Percentiles rank a stretch among this genome's conserved stretches.
Conservation (phyloP, 30 jellyfish, hydroid and myxozoan species). For the Aurelia sp. region DNA sequence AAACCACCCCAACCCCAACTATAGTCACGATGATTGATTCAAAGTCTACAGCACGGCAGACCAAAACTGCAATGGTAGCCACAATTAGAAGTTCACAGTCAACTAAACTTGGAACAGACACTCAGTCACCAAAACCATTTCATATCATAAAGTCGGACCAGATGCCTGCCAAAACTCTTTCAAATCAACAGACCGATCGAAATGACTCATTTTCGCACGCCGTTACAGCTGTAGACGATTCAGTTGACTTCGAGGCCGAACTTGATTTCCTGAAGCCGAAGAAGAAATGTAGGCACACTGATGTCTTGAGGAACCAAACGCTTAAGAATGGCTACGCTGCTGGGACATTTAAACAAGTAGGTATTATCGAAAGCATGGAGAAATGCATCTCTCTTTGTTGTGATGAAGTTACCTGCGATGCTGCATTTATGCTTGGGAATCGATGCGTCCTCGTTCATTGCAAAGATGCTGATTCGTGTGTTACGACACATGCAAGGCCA, state of each 20-base stretch:
- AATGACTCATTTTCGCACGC: neutral
- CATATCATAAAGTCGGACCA: too few relatives aligned
- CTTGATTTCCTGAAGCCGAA: constrained; percentile 26
- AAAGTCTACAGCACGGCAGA: too few relatives aligned
- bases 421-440: constrained; percentile 73
- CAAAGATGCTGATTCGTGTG: constrained; percentile 53
- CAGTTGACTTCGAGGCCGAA: constrained; percentile 24
- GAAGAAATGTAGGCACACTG: constrained; percentile 73
- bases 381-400: constrained; percentile 80
- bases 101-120: too few relatives aligned
- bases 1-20: too few relatives aligned
- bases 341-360: constrained; percentile 62
- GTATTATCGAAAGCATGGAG: constrained; percentile 55
- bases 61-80: too few relatives aligned
- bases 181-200: too few relatives aligned
- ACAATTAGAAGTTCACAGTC: too few relatives aligned
- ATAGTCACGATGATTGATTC: too few relatives aligned
- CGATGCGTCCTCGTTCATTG: constrained; percentile 83
- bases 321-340: constrained; percentile 72
- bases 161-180: neutral
- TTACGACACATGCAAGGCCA: constrained; percentile 53
- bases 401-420: constrained; percentile 71
- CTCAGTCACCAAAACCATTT: too few relatives aligned
- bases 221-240: constrained; percentile 29
- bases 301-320: constrained; percentile 60